These are phyloP conservation scores for Scleropages formosus DNA, from an alignment of 2,797 vertebrate species.

Conservation along the genomic window DNA sequence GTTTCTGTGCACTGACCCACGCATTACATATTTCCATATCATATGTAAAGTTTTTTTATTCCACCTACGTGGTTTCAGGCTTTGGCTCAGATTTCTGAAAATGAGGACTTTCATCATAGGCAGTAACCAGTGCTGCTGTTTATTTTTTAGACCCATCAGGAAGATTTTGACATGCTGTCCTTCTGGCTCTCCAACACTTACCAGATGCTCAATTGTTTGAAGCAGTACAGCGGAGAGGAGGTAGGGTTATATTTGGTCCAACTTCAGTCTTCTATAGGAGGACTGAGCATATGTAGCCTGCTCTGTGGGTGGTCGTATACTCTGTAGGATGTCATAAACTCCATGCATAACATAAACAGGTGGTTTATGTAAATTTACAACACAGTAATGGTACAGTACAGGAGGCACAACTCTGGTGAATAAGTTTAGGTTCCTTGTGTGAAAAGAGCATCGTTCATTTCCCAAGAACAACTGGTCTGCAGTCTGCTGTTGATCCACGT, in stretches of 20 bases:
- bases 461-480: no score
- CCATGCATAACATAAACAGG: no score
- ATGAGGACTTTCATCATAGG: slow-evolving; percentile 9
- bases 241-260: slow-evolving; percentile 55
- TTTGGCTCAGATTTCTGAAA: not conserved
- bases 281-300: no score
- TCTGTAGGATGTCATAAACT: no score
- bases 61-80: not conserved
- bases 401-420: no score
- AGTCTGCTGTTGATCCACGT: no score
- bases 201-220: slow-evolving; percentile 91
- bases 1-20: not conserved
- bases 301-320: no score
- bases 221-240: slow-evolving; percentile 98
- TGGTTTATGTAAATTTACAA: no score
- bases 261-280: no score
- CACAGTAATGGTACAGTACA: no score
- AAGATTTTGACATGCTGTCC: slow-evolving; percentile 87
- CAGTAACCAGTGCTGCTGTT: not conserved
- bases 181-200: slow-evolving; percentile 95
- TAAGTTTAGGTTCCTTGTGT: no score
- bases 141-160: slow-evolving; percentile 73
- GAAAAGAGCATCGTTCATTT: no score
- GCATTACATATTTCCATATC: not conserved
- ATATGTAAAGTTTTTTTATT: not conserved